Evolutionary conservation across 2,888 invertebrate genomes (phyloP).

Genomic region (Lasioglossum villosulum): DNA sequence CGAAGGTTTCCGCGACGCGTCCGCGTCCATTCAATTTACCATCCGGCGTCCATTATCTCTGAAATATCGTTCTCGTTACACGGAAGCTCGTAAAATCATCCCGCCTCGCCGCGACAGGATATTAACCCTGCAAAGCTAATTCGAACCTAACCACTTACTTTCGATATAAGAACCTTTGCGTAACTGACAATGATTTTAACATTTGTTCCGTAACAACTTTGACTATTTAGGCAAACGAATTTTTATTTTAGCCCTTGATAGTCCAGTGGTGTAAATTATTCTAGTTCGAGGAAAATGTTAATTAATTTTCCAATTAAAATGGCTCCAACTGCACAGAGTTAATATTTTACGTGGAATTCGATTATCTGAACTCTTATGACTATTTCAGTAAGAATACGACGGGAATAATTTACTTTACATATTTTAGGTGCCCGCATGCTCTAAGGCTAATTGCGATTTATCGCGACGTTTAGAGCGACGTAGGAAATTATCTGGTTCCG

Average conservation of each 20-base stretch:
- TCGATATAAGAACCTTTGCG: background rate
- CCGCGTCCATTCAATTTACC: conserved; percentile 33
- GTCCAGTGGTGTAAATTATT: too few relatives aligned
- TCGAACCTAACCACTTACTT: background rate
- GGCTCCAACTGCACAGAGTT: too few relatives aligned
- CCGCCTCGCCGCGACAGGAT: conserved; percentile 18
- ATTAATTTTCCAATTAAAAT: too few relatives aligned
- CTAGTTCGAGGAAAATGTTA: too few relatives aligned
- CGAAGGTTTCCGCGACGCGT: conserved; percentile 18
- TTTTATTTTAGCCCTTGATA: background rate
- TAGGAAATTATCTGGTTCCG: conserved; percentile 12
- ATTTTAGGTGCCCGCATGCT: background rate
- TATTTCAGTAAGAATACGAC: background rate
- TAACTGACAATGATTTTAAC: too few relatives aligned
- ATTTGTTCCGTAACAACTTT: background rate
- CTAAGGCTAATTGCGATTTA: conserved; percentile 48
- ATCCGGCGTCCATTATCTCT: conserved; percentile 24
- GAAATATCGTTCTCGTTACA: conserved; percentile 13
- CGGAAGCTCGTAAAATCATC: conserved; percentile 28
- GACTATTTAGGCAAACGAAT: background rate
- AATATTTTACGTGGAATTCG: background rate
- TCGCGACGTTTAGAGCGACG: conserved; percentile 25
- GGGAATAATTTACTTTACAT: background rate
- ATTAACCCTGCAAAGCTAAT: conserved; percentile 9
- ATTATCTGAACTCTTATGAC: background rate